Evolutionary conservation across 2,888 invertebrate species (phyloP).

Genomic region (Pheosia gnoma): DNA sequence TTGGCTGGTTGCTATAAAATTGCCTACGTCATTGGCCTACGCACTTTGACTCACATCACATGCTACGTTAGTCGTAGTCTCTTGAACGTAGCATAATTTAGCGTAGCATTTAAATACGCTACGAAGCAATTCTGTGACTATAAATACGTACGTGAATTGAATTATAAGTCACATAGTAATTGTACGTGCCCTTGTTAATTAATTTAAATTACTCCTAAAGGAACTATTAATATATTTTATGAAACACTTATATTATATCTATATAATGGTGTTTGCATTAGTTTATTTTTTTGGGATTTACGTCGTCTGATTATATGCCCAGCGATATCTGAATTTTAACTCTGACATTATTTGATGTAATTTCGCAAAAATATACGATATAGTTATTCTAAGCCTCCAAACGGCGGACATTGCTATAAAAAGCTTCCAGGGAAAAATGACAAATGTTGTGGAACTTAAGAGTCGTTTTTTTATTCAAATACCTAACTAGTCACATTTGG

Average conservation of each 20-base stretch:
- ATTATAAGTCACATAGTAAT: not conserved
- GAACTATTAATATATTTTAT: not conserved
- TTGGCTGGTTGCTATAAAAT: slow-evolving; percentile 32
- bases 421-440: slow-evolving; percentile 24
- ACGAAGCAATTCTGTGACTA: not conserved
- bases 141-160: not conserved
- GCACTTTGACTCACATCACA: slow-evolving; percentile 13
- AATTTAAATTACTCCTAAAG: not conserved
- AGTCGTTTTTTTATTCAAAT: slow-evolving; percentile 29
- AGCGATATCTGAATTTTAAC: slow-evolving; percentile 18
- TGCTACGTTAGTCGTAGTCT: slow-evolving; percentile 32
- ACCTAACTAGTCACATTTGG: too few relatives aligned
- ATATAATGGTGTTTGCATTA: too few relatives aligned
- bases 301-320: not conserved
- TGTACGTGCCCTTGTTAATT: not conserved
- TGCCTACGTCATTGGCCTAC: slow-evolving; percentile 5
- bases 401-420: slow-evolving; percentile 28
- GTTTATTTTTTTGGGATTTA: too few relatives aligned
- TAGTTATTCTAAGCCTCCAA: slow-evolving; percentile 25
- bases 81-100: slow-evolving; percentile 27
- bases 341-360: slow-evolving; percentile 23
- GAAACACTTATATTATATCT: not conserved
- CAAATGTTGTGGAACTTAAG: slow-evolving; percentile 27
- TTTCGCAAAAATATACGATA: slow-evolving; percentile 31
- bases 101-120: not conserved